These are phyloP conservation scores for Drosophila quadrilineata DNA, from an alignment of 1,140 invertebrate genomes.

Conservation along the genomic window DNA sequence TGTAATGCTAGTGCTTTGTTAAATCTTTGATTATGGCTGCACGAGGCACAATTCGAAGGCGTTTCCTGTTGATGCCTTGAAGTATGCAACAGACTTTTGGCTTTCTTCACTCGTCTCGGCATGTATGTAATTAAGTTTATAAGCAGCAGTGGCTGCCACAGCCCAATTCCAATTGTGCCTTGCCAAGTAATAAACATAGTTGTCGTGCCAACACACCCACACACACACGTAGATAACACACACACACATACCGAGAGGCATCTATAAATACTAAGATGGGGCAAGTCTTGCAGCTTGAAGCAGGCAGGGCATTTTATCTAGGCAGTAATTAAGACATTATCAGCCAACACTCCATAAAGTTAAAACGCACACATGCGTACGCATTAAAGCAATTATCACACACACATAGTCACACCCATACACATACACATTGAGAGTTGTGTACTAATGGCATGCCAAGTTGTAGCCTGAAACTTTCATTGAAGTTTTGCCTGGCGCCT, in stretches of 20 bases:
- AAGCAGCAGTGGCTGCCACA: slow-evolving; percentile 42
- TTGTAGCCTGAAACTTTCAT: slow-evolving; percentile 45
- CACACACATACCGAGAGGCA: neutral
- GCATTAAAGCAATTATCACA: slow-evolving; percentile 76
- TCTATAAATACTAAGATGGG: slow-evolving; percentile 15
- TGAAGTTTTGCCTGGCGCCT: slow-evolving; percentile 49
- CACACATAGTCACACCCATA: slow-evolving; percentile 18
- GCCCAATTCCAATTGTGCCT: slow-evolving; percentile 37
- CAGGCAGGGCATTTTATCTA: slow-evolving; percentile 76
- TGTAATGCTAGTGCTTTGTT: slow-evolving; percentile 54
- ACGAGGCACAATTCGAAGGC: slow-evolving; percentile 1
- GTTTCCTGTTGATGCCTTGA: slow-evolving; percentile 27
- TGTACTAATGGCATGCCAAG: neutral
- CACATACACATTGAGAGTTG: neutral
- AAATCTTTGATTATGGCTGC: slow-evolving; percentile 29
- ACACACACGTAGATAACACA: slow-evolving; percentile 12
- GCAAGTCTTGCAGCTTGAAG: slow-evolving; percentile 26
- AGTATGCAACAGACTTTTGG: slow-evolving; percentile 36
- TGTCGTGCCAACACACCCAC: slow-evolving; percentile 50
- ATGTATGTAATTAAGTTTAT: slow-evolving; percentile 74
- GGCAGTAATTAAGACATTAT: slow-evolving; percentile 78
- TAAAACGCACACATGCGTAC: slow-evolving; percentile 76
- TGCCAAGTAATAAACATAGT: slow-evolving; percentile 69
- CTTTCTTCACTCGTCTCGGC: slow-evolving; percentile 3
- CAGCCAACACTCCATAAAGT: slow-evolving; percentile 78